Conservation (phyloP, 2,888 invertebrate genomes). For the Tubiluchus corallicola region DNA sequence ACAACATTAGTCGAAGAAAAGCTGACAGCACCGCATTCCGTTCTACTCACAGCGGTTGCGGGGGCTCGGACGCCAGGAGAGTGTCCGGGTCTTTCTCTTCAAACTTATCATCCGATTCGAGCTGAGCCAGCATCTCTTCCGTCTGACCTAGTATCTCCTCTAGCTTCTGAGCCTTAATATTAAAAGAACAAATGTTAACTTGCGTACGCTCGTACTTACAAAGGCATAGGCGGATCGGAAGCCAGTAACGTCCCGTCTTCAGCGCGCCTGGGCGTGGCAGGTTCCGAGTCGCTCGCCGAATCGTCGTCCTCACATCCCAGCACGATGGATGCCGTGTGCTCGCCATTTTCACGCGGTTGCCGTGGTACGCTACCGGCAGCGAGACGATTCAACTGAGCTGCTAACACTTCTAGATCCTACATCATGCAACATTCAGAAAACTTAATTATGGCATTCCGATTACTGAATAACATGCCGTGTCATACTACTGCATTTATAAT, state of each 20-base stretch:
- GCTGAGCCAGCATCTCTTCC: too few species aligned
- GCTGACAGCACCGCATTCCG: too few species aligned
- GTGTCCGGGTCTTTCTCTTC: slow-evolving; percentile 86
- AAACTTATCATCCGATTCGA: too few species aligned
- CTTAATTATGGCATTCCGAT: too few species aligned
- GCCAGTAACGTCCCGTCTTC: slow-evolving; percentile 87
- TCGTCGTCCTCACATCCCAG: slow-evolving; percentile 19
- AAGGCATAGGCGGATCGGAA: slow-evolving; percentile 87
- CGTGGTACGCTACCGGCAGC: slow-evolving; percentile 36
- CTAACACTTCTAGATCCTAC: slow-evolving; percentile 87
- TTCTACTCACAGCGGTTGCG: slow-evolving; percentile 69
- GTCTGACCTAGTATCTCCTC: too few species aligned
- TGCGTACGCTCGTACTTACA: too few species aligned
- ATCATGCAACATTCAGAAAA: slow-evolving; percentile 7
- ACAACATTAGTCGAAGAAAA: too few species aligned
- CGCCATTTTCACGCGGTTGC: slow-evolving; percentile 6
- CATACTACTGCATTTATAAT: too few species aligned
- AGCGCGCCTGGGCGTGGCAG: slow-evolving; percentile 26
- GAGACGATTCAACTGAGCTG: slow-evolving; percentile 84
- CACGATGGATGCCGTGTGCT: slow-evolving; percentile 5
- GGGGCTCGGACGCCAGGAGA: slow-evolving; percentile 82
- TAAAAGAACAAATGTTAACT: too few species aligned
- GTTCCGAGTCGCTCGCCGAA: slow-evolving; percentile 27
- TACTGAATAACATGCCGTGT: too few species aligned
- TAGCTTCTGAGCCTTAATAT: too few species aligned